Evolutionary conservation across 37 sponge, comb jelly and placozoan genomes (phyloP).

Genomic region (Tethya wilhelma): DNA sequence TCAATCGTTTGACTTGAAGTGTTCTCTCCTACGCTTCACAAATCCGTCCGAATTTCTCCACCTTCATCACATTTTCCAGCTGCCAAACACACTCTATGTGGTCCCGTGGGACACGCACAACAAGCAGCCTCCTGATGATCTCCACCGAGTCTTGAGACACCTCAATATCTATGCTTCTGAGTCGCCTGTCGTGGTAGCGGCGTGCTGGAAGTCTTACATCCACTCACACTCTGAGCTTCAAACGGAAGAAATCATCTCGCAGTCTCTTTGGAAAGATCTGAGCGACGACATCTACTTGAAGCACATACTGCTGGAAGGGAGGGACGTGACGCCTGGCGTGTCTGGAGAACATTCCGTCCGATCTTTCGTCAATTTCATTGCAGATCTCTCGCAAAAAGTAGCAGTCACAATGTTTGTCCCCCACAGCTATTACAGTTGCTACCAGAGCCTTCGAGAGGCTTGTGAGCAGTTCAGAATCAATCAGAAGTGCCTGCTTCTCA

Average conservation of each 20-base stretch:
- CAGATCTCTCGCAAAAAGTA: not conserved
- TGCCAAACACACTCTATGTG: slow-evolving; percentile 48
- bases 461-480: not conserved
- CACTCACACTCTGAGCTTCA: not conserved
- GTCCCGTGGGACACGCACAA: slow-evolving; percentile 56
- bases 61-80: slow-evolving; percentile 42
- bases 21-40: slow-evolving; percentile 13
- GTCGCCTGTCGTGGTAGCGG: slow-evolving; percentile 33
- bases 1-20: not conserved
- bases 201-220: slow-evolving; percentile 29
- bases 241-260: slow-evolving; percentile 2
- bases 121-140: slow-evolving; percentile 24
- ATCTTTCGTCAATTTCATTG: not conserved
- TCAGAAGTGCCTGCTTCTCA: slow-evolving; percentile 22
- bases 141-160: slow-evolving; percentile 36
- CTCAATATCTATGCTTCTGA: slow-evolving; percentile 36
- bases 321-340: not conserved
- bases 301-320: slow-evolving; percentile 18
- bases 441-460: not conserved
- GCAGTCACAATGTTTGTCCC: slow-evolving; percentile 26
- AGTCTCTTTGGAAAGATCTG: slow-evolving; percentile 49
- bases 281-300: slow-evolving; percentile 10
- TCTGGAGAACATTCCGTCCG: not conserved
- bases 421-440: slow-evolving; percentile 41
- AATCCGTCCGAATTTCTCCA: slow-evolving; percentile 34